Evolutionary conservation across 2,797 vertebrate genomes (phyloP), one percentile per base, ranked within the genome.

Genomic region (Acanthornis magna): DNA sequence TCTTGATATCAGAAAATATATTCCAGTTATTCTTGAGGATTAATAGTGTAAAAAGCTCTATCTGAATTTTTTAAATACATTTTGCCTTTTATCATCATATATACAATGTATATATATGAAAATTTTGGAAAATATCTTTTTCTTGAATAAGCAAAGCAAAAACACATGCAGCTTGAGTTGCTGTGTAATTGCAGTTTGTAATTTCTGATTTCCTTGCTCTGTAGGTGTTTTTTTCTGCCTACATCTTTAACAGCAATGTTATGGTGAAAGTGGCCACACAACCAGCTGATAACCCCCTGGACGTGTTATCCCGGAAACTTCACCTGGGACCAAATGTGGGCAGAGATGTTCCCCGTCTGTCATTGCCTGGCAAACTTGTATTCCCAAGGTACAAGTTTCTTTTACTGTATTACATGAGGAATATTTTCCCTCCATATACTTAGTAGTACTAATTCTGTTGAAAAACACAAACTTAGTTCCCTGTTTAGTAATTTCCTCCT

Each of bases 191-290:
- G 70, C 53, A 71, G 14, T 82, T 51, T 27, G 29, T 91, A 29
- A 68, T 58, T 81, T 55, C 16, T 25, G 9, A 23, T 63, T 86
- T 38, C 45, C 71, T 63, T 61, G 57, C 42, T 73, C 60, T 5
- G 4, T 50, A 99, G 99, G 99, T 99, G 50, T 99, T 99, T 97
- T 99, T 99, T 97, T 99, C 99, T 68, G 99, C 99, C 88, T 99
- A 99, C 98, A 99, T 99, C 98, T 99, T 99, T 96, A 99, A 99
- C 92, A 99, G 99, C 97, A 99, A 99, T 14, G 99, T 99, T 95
- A 99, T 99, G 99, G 99, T 99, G 95, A 99, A 99, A 97, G 99
- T 99, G 91, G 99, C 99, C 97, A 99, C 99, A 5, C 99, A 99
- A 72, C 99, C 99, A 18, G 99, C 99, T 75, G 99, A 99, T 97